Conservation (phyloP, 2,113 vertebrate genomes). For the Rousettus leschenaultii region DNA sequence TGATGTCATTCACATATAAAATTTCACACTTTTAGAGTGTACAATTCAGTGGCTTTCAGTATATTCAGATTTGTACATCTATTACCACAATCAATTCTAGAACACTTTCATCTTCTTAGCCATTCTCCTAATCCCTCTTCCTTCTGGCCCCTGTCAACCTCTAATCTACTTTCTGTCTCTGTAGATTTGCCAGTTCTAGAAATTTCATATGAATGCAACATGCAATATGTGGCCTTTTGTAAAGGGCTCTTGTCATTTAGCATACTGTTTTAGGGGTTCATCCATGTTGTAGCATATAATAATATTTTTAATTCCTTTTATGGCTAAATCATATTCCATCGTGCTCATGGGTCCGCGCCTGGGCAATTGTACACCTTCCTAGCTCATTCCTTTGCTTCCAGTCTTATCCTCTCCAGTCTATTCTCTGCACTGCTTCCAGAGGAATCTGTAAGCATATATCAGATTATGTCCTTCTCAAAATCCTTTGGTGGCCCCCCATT, state of each 20-base stretch:
- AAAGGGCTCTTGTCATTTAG: not conserved
- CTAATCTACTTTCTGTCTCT: not conserved
- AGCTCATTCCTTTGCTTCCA: not conserved
- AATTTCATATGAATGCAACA: not conserved
- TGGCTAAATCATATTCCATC: not conserved
- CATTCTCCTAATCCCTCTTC: not conserved
- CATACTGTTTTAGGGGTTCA: not conserved
- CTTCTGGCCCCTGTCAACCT: not conserved
- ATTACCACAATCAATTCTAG: not conserved
- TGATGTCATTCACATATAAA: not conserved
- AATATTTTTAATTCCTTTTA: not conserved
- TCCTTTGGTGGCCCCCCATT: not conserved
- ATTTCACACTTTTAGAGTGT: not conserved
- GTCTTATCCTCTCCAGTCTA: not conserved
- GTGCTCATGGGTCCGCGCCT: not conserved
- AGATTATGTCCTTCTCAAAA: not conserved
- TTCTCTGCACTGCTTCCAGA: not conserved
- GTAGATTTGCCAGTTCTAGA: not conserved
- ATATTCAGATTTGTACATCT: not conserved
- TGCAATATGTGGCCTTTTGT: not conserved
- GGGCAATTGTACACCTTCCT: not conserved
- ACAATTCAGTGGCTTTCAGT: not conserved
- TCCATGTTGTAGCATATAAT: not conserved
- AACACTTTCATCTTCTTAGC: not conserved
- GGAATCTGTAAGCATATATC: not conserved